Evolutionary conservation across 2,113 vertebrate species (phyloP).

Genomic region (Tretioscincus oriximinensis): DNA sequence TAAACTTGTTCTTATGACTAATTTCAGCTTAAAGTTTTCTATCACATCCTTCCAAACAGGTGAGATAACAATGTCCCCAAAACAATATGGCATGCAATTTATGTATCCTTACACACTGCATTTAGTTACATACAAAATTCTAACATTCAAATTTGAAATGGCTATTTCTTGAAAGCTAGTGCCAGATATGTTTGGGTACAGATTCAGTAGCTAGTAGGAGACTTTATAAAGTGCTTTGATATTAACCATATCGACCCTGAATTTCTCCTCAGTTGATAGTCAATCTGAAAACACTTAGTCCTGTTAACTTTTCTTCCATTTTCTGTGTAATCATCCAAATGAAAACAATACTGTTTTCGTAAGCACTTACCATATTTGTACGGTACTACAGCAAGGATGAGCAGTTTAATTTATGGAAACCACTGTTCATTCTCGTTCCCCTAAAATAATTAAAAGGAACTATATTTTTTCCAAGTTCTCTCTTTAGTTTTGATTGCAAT

Average conservation of each 20-base stretch:
- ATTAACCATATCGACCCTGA: not conserved
- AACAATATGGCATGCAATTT: no score
- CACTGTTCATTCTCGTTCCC: not conserved
- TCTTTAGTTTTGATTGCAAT: not conserved
- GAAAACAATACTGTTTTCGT: not conserved
- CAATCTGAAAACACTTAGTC: not conserved
- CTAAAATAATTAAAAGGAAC: not conserved
- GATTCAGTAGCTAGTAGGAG: not conserved
- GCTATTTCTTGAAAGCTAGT: no score
- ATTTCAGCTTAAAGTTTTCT: no score
- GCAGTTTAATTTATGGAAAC: not conserved
- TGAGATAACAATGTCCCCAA: no score
- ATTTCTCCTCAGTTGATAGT: not conserved
- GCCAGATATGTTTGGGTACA: no score
- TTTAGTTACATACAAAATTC: no score
- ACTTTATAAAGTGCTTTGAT: not conserved
- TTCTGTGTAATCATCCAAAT: not conserved
- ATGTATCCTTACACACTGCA: no score
- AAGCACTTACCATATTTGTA: not conserved
- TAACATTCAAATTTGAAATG: no score
- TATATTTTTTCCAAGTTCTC: not conserved
- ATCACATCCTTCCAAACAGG: no score
- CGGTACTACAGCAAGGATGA: not conserved
- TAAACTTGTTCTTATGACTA: no score
- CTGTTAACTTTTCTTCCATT: not conserved